phyloP scores from a whole-genome alignment of 2,888 invertebrate genomes.

The Luperina nickerlii region DNA sequence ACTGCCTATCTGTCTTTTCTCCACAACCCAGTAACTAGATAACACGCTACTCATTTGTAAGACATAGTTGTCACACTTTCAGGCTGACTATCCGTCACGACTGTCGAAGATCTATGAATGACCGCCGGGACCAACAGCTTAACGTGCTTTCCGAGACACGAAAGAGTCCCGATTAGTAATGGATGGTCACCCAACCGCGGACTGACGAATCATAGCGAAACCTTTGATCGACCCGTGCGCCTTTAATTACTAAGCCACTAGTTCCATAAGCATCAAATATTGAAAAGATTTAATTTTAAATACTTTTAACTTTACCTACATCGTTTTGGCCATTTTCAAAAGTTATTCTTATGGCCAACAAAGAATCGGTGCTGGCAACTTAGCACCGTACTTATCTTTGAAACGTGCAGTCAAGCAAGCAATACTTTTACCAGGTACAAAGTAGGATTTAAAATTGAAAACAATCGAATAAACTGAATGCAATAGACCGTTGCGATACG shows the following conservation, averaged over 20 bases:
- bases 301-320: background rate
- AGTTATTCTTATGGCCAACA: background rate
- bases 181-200: background rate
- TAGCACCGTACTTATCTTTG: background rate
- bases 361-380: background rate
- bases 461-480: conserved; percentile 53
- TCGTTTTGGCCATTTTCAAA: background rate
- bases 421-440: conserved; percentile 17
- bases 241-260: background rate
- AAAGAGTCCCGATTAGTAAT: background rate
- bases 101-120: background rate
- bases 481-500: conserved; percentile 57
- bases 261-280: background rate
- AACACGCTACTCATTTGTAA: background rate
- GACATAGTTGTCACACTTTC: background rate
- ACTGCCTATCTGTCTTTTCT: background rate
- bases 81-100: background rate
- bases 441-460: conserved; percentile 34
- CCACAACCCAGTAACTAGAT: background rate
- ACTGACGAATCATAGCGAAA: background rate
- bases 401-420: conserved; percentile 15
- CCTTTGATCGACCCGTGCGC: background rate
- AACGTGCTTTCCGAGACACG: background rate
- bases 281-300: background rate
- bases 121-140: background rate